Evolutionary conservation across 92 coral and sea anemone genomes (phyloP), one percentile per base, ranked within the genome.

Genomic region (Hydrozoanthus gracilis): DNA sequence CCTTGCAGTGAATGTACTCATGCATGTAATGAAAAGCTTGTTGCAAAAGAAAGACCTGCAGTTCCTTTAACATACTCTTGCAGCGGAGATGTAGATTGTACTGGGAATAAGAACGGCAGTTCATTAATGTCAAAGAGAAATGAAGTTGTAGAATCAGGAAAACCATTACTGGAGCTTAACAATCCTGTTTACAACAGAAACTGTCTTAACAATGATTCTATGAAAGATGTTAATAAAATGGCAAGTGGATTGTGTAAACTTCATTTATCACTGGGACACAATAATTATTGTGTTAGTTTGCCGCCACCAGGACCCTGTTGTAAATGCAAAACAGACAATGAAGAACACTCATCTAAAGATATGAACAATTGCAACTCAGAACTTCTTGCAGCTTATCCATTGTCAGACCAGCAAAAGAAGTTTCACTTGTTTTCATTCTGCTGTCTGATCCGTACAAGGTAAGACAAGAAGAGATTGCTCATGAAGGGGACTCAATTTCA

Each of bases 391-490:
- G 48, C 55, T 9, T 54, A 9, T 4, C 51, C 51, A 47, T 44
- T 44, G 51, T n/a, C 16, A 2, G 39, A 0, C 0, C 0, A 39
- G 7, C 66, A 46, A 65, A 55, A 79, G 35, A 79, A 27, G 72
- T 79, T 46, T 15, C 84, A 79, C 46, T 62, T 79, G 60, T 79
- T 79, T 61, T 61, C 84, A 12, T 79, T 58, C n/a, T 79, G 84
- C 55, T 79, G 84, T 60, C 71, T 79, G 8, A 79, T 79, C 61
- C 84, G 84, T 15, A 46, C 84, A 61, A 79, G 84, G 84, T 79
- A 51, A 51, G 78, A 5, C 9, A 16, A 4, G 1, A 27, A 27
- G 39, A 27, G 39, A 27, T 27, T 27, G 39, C 39, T 27, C 39
- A 0, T 27, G 39, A 27, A 27, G 39, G 39, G 1, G 1, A 27